Conservation (phyloP, 2,797 vertebrate species). For the Mycteria americana region DNA sequence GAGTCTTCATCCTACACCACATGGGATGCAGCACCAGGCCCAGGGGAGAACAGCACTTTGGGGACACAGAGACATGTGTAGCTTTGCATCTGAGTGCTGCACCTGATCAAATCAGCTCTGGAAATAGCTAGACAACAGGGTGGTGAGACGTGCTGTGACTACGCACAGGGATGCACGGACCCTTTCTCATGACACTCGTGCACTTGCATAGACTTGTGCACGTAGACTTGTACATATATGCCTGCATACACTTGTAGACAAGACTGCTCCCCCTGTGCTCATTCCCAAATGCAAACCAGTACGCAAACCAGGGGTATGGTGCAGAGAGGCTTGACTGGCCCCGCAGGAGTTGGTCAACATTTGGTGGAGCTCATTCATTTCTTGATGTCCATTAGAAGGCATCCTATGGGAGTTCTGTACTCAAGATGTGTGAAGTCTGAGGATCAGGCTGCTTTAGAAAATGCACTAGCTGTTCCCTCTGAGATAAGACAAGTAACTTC, state of each 20-base stretch:
- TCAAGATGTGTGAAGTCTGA: not conserved
- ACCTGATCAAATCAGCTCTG: not conserved
- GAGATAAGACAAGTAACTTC: not conserved
- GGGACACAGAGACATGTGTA: not conserved
- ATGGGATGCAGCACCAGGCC: not conserved
- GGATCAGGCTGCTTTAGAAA: not conserved
- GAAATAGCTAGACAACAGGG: not conserved
- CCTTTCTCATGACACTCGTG: not conserved
- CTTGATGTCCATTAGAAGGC: not conserved
- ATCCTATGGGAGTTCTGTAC: not conserved
- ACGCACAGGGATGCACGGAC: not conserved
- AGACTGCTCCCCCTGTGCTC: not conserved
- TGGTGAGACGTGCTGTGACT: not conserved
- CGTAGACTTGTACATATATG: not conserved
- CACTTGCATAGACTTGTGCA: not conserved
- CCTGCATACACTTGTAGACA: not conserved
- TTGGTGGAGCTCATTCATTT: not conserved
- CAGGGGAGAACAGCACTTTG: not conserved
- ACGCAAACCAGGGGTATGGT: not conserved
- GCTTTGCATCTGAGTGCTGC: not conserved
- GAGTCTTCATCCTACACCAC: not conserved
- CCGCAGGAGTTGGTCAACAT: fast-evolving
- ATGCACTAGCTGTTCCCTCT: not conserved
- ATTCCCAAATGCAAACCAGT: not conserved
- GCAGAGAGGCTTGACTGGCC: not conserved